A percentile compares a stretch with the other conserved stretches of the same genome.
phyloP scores from a whole-genome alignment of 2,797 vertebrate species.

The Siniperca scherzeri region DNA sequence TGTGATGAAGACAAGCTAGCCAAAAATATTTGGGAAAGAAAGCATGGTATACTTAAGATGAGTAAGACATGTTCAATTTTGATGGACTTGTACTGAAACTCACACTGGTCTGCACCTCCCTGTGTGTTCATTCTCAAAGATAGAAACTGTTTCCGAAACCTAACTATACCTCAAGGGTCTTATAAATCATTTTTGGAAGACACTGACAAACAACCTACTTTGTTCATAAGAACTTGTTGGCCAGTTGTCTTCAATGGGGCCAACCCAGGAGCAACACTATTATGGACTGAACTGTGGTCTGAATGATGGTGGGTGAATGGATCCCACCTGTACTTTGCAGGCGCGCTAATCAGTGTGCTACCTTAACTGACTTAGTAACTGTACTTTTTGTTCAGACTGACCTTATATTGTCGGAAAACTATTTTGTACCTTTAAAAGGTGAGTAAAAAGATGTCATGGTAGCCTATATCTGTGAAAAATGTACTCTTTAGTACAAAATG shows the following conservation, averaged over 20 bases:
- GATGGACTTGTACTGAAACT: slow-evolving; percentile 7
- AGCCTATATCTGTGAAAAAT: slow-evolving; percentile 3
- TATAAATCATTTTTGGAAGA: slow-evolving; percentile 31
- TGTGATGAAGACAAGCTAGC: not conserved
- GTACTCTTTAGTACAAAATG: slow-evolving; percentile 23
- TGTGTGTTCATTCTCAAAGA: not conserved
- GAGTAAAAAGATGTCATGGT: not conserved
- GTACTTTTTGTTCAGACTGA: slow-evolving; percentile 8
- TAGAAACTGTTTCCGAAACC: slow-evolving; percentile 4
- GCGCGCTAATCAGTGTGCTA: not conserved
- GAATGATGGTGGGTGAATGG: not conserved
- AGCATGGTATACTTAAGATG: not conserved
- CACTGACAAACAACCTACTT: slow-evolving; percentile 26
- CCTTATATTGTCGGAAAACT: not conserved
- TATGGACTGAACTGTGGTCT: not conserved
- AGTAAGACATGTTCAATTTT: not conserved
- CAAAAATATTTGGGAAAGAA: not conserved
- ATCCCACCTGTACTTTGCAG: slow-evolving; percentile 3
- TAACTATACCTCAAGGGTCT: slow-evolving; percentile 30
- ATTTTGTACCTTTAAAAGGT: slow-evolving; percentile 6
- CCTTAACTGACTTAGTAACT: not conserved
- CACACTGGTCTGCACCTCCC: not conserved
- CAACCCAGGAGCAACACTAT: not conserved
- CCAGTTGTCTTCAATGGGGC: not conserved
- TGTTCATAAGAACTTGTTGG: not conserved